phyloP scores from a whole-genome alignment of 2,888 invertebrate genomes.

The Spisula solida region DNA sequence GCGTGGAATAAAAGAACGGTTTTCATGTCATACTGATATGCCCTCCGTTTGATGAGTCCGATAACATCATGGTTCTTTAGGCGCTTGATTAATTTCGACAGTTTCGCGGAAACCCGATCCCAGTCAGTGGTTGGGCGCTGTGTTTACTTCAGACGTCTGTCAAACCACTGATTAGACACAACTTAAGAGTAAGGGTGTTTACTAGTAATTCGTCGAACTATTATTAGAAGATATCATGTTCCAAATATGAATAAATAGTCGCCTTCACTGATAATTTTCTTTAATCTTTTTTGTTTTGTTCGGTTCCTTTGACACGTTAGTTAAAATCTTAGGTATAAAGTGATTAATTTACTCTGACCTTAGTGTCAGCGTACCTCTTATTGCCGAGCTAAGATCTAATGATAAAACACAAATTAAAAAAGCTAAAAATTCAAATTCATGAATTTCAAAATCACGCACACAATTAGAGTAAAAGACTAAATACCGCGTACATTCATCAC shows the following conservation, averaged over 20 bases:
- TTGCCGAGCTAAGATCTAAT: background rate
- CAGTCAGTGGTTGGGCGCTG: constrained; percentile 64
- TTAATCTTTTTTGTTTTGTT: constrained; percentile 22
- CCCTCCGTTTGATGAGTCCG: constrained; percentile 69
- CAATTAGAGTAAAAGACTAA: background rate
- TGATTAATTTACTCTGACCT: background rate
- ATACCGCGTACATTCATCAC: background rate
- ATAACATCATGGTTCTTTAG: constrained; percentile 66
- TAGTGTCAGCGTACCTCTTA: background rate
- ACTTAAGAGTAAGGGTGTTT: constrained; percentile 13
- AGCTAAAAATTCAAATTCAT: background rate
- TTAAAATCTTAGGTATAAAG: constrained; percentile 7
- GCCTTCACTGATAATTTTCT: background rate
- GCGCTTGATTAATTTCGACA: constrained; percentile 72
- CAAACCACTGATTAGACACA: constrained; percentile 45
- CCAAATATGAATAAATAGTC: background rate
- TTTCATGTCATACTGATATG: constrained; percentile 64
- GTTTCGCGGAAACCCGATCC: constrained; percentile 65
- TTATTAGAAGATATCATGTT: constrained; percentile 20
- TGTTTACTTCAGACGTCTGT: constrained; percentile 62
- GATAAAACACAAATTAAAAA: constrained; percentile 1
- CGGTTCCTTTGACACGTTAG: background rate
- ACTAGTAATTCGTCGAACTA: constrained; percentile 22
- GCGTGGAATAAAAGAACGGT: constrained; percentile 46
- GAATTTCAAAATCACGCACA: background rate